phyloP scores from a whole-genome alignment of 1,140 invertebrate genomes.

The Drosophila dunni region DNA sequence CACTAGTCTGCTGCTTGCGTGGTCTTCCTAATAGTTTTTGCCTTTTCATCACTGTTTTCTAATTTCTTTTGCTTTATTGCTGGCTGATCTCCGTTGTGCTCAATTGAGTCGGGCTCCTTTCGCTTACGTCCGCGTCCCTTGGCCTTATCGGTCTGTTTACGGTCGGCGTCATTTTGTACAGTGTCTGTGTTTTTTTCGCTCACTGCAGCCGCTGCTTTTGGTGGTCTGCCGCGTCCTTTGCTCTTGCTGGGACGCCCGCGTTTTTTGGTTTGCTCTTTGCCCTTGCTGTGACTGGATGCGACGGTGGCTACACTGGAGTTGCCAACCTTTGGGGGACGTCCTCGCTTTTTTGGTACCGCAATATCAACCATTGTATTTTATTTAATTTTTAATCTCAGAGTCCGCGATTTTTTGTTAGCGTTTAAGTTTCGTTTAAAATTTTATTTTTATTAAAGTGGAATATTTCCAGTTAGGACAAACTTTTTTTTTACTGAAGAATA shows the following conservation, averaged over 20 bases:
- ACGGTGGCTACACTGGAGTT: background rate
- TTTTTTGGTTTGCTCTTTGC: constrained; percentile 41
- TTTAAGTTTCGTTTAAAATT: no score
- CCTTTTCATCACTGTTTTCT: constrained; percentile 10
- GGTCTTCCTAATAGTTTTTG: constrained; percentile 44
- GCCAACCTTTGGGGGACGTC: constrained; percentile 56
- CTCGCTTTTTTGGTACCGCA: constrained; percentile 56
- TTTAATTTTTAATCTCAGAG: no score
- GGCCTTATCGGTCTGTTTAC: background rate
- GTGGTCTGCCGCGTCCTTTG: constrained; percentile 47
- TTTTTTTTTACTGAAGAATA: no score
- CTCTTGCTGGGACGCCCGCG: constrained; percentile 60
- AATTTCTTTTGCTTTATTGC: constrained; percentile 8
- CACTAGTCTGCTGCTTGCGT: constrained; percentile 65
- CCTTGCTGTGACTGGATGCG: constrained; percentile 24
- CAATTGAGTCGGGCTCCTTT: background rate
- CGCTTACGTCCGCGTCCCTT: constrained; percentile 74
- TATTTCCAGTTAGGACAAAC: no score
- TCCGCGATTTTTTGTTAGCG: no score
- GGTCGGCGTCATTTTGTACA: background rate
- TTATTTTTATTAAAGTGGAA: no score
- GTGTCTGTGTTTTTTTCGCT: constrained; percentile 1
- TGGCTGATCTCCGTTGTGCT: constrained; percentile 21
- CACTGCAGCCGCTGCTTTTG: constrained; percentile 6
- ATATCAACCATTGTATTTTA: constrained; percentile 52